Evolutionary conservation across 2,113 vertebrate species (phyloP).

Genomic region (Phalacrocorax aristotelis): DNA sequence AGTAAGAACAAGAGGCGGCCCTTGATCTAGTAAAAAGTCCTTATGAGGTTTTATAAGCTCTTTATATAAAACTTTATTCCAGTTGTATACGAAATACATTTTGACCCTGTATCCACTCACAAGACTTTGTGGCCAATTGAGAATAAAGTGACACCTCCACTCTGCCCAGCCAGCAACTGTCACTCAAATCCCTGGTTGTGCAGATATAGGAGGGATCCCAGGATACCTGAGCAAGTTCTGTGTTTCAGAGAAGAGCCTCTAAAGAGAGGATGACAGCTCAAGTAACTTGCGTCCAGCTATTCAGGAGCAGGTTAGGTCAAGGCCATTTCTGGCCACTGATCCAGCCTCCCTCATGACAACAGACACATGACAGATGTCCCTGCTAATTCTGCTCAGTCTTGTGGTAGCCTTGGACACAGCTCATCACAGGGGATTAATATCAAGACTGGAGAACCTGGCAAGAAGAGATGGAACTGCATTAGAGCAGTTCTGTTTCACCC

Average conservation of each 20-base stretch:
- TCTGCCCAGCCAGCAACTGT: not conserved
- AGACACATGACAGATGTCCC: not conserved
- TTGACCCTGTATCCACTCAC: not conserved
- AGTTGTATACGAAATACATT: not conserved
- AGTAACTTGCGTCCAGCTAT: not conserved
- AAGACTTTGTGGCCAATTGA: not conserved
- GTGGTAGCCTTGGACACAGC: conserved; percentile 29
- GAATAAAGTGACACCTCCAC: not conserved
- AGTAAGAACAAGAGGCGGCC: conserved; percentile 21
- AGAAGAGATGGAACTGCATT: not conserved
- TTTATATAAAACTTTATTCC: conserved; percentile 27
- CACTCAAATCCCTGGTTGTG: not conserved
- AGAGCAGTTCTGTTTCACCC: not conserved
- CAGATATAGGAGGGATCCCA: not conserved
- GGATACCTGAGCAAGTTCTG: not conserved
- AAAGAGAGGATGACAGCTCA: conserved; percentile 16
- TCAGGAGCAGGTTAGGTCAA: conserved; percentile 39
- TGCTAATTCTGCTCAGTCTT: conserved; percentile 46
- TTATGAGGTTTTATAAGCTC: conserved; percentile 38
- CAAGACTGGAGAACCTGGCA: conserved; percentile 24
- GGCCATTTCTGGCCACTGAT: conserved; percentile 17
- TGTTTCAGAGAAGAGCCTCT: not conserved
- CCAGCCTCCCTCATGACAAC: not conserved
- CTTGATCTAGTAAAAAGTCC: conserved; percentile 42
- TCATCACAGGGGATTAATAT: conserved; percentile 14